Evolutionary conservation across 2,888 invertebrate species (phyloP).

Genomic region (Diaphora mendica): DNA sequence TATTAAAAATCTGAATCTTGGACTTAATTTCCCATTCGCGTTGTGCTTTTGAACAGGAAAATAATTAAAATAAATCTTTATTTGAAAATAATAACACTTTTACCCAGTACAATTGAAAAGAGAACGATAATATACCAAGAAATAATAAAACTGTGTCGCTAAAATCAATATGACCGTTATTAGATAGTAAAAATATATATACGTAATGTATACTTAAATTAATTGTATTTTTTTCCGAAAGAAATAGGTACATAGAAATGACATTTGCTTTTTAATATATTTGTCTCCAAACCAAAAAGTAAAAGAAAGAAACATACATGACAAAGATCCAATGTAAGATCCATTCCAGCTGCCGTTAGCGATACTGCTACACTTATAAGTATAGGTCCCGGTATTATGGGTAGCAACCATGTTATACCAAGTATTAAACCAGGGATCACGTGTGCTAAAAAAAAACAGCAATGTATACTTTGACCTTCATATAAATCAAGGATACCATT

Average conservation of each 20-base stretch:
- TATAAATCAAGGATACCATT: background rate
- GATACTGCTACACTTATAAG: constrained; percentile 75
- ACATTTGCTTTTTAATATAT: no score
- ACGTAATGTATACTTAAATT: no score
- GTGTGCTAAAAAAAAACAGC: constrained; percentile 72
- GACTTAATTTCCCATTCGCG: background rate
- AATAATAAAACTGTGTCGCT: no score
- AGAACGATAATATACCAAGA: no score
- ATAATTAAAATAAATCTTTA: background rate
- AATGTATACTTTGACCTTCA: background rate
- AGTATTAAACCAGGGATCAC: constrained; percentile 81
- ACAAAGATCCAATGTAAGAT: constrained; percentile 87
- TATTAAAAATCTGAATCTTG: no score
- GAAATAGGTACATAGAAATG: no score
- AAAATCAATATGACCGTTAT: no score
- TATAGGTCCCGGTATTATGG: constrained; percentile 71
- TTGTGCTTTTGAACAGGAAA: background rate
- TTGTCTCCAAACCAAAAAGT: no score
- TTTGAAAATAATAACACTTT: background rate
- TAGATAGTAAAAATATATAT: no score
- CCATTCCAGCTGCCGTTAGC: constrained; percentile 87
- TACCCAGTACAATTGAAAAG: no score
- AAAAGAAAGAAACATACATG: constrained; percentile 64
- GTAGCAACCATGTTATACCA: constrained; percentile 66
- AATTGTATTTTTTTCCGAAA: no score